A percentile compares a stretch with the other conserved stretches of the same genome.
Conservation (phyloP, 2,113 vertebrate species). For the Calypte anna region DNA sequence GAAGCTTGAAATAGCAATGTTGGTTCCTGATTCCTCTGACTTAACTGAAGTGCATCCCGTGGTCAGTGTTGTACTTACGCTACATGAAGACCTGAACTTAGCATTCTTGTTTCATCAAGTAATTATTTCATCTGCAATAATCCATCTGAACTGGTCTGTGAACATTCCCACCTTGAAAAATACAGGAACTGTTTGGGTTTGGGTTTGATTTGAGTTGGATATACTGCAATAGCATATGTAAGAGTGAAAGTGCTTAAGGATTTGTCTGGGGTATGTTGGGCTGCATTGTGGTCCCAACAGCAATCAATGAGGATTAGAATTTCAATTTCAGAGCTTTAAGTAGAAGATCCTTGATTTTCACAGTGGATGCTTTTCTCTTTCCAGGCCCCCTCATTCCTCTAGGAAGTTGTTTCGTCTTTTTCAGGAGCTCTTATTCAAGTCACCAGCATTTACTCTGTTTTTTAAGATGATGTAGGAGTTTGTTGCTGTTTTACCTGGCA, state of each 20-base stretch:
- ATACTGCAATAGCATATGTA: not conserved
- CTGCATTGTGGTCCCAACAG: not conserved
- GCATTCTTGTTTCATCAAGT: not conserved
- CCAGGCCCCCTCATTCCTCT: rapidly evolving
- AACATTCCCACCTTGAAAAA: not conserved
- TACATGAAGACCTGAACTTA: not conserved
- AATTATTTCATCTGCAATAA: not conserved
- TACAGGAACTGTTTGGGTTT: slow-evolving; percentile 33
- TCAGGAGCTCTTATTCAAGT: not conserved
- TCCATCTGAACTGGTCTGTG: not conserved
- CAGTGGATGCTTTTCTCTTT: no score
- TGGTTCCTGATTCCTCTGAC: not conserved
- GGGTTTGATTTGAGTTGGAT: slow-evolving; percentile 46
- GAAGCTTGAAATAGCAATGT: not conserved
- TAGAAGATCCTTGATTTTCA: not conserved
- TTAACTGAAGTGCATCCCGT: not conserved
- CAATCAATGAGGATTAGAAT: not conserved
- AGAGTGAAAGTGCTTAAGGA: slow-evolving; percentile 1
- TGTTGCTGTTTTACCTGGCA: not conserved
- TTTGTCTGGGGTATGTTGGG: not conserved
- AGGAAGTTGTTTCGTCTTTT: not conserved
- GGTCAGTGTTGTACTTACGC: not conserved
- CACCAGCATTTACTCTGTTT: not conserved
- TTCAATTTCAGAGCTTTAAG: not conserved
- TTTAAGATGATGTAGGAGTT: not conserved